Evolutionary conservation across 2,888 invertebrate species (phyloP), one percentile per base, ranked within the genome.

Genomic region (Unio pictorum): DNA sequence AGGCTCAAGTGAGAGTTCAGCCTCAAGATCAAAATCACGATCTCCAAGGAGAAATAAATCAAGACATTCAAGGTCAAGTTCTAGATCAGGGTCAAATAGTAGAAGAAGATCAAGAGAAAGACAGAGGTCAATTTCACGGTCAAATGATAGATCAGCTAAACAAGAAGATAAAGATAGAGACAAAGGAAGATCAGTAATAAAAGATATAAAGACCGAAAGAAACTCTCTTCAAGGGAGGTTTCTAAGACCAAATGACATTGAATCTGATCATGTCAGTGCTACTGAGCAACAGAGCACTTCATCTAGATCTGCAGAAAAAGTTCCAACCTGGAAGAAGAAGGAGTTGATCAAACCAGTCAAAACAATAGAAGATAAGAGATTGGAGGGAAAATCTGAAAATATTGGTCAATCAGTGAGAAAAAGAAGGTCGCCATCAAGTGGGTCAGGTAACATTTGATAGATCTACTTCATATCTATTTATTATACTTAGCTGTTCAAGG

Each of bases 251-350:
- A 26, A 55, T 66, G 60, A 60, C 20, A 26, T 45, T 45, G 45
- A 45, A 11, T 45, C 45, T 45, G 45, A 45, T 45, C 11, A 45
- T 45, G 15, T 45, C 15, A 45, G 1, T 45, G 45, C 45, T 45
- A 11, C 15, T 45, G 45, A 45, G 15, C 45, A 45, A 45, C 11
- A 45, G 45, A 61, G 62, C 18, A 34, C 60, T 59, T 56, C 65
- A 65, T 4, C 28, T 59, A 55, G 45, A n/a, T 67, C 66, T 28
- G 55, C 67, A 56, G 55, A 58, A 17, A 67, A 66, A 61, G 56
- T 60, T 26, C 81, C 82, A 45, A 73, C 78, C 23, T 84, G 82
- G 83, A 82, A 74, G 69, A 84, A 84, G 73, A 81, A 80, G 60
- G 80, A 80, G 66, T 81, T 78, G 64, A 74, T 75, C 3, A 80